Percentiles rank a stretch among this genome's conserved stretches.
Conservation (phyloP, 2,888 invertebrate genomes). For the Rutpela maculata region DNA sequence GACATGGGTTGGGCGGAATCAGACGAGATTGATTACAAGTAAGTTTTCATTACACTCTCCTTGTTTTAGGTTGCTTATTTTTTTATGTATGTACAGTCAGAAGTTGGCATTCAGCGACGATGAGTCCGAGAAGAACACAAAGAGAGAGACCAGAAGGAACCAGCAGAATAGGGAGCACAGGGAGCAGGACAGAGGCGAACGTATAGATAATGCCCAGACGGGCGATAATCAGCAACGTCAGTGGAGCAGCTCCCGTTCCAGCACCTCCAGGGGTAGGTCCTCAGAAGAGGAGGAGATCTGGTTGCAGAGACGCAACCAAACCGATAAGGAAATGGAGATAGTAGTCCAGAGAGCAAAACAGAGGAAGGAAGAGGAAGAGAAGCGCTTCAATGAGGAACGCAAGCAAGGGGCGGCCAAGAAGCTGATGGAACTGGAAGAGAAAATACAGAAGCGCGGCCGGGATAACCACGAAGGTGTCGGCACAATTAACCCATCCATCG, state of each 20-base stretch:
- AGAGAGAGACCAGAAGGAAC: constrained; percentile 49
- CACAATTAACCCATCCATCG: constrained; percentile 71
- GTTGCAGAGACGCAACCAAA: constrained; percentile 59
- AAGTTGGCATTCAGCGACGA: constrained; percentile 96
- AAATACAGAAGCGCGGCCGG: constrained; percentile 77
- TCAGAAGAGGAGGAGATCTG: constrained; percentile 59
- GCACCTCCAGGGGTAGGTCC: constrained; percentile 71
- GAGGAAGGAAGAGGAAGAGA: constrained; percentile 92
- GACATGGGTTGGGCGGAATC: constrained; percentile 95
- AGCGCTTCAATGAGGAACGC: constrained; percentile 80
- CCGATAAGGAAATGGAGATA: constrained; percentile 82
- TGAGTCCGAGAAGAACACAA: constrained; percentile 76
- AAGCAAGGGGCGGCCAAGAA: constrained; percentile 81
- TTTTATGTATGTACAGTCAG: constrained; percentile 77
- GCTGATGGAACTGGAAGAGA: constrained; percentile 82
- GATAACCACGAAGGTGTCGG: constrained; percentile 73
- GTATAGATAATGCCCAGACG: constrained; percentile 47
- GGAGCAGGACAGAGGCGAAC: constrained; percentile 48
- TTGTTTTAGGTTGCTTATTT: constrained; percentile 33
- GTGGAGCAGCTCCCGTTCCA: constrained; percentile 61
- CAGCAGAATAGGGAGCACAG: constrained; percentile 58
- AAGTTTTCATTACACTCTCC: constrained; percentile 61
- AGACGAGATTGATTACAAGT: constrained; percentile 95
- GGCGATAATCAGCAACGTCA: constrained; percentile 49
- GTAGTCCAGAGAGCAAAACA: constrained; percentile 90